phyloP scores from a whole-genome alignment of 2,797 vertebrate genomes.

The Molossus alvarezi region DNA sequence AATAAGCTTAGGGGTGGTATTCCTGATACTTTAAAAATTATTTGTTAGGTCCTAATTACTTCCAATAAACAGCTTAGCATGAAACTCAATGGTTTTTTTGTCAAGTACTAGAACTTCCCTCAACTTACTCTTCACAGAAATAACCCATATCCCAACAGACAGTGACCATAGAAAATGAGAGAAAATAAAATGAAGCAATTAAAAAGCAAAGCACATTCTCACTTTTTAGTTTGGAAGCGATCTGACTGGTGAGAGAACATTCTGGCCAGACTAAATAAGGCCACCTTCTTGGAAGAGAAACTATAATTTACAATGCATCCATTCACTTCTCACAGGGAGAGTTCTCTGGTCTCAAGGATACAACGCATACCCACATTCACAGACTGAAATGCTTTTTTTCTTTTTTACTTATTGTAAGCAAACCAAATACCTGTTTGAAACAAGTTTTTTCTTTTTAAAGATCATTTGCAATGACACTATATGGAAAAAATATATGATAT shows the following conservation, averaged over 20 bases:
- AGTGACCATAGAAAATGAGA: background rate
- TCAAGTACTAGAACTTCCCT: background rate
- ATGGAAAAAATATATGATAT: background rate
- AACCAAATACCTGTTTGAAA: background rate
- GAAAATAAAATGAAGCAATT: background rate
- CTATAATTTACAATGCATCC: background rate
- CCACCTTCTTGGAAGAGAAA: background rate
- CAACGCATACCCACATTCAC: background rate
- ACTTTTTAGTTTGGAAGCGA: slow-evolving; percentile 38
- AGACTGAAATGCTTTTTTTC: background rate
- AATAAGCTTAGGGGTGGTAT: background rate
- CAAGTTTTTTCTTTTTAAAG: slow-evolving; percentile 11
- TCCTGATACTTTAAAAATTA: background rate
- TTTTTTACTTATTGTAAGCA: slow-evolving; percentile 27
- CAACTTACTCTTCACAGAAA: background rate
- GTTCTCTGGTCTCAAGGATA: background rate
- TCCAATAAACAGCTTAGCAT: background rate
- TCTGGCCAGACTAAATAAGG: background rate
- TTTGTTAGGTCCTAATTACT: background rate
- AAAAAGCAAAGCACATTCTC: background rate
- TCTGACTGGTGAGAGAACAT: slow-evolving; percentile 29
- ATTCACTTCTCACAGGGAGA: slow-evolving; percentile 32
- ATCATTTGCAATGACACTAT: background rate
- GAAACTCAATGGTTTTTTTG: background rate
- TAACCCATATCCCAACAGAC: background rate